Conservation (phyloP, 2,113 vertebrate species). For the Chionodraco myersi region DNA sequence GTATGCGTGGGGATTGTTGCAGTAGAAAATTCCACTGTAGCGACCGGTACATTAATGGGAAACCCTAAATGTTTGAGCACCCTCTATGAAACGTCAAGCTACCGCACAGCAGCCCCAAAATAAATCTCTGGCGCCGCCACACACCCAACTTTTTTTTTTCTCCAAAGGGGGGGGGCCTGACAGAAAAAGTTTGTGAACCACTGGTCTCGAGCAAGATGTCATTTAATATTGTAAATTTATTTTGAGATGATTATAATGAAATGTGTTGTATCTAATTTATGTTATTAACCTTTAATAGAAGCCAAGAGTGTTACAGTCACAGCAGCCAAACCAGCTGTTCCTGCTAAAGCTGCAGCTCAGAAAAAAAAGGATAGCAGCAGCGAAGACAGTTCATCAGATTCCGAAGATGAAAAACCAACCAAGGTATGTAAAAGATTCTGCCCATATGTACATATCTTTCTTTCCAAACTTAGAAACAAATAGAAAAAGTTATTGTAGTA, state of each 20-base stretch:
- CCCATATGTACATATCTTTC: neutral
- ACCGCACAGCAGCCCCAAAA: too few species aligned
- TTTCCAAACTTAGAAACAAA: neutral
- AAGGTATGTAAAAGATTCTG: slow-evolving; percentile 68
- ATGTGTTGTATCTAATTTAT: neutral
- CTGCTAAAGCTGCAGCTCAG: slow-evolving; percentile 58
- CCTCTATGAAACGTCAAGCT: too few species aligned
- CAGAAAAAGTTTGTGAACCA: too few species aligned
- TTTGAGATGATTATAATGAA: neutral
- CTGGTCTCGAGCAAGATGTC: neutral
- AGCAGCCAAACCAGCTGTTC: slow-evolving; percentile 55
- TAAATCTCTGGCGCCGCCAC: too few species aligned
- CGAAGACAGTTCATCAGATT: slow-evolving; percentile 83
- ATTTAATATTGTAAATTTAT: neutral
- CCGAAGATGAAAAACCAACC: slow-evolving; percentile 79
- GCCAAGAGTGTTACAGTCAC: slow-evolving; percentile 47
- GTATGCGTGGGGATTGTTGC: too few species aligned
- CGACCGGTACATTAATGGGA: too few species aligned
- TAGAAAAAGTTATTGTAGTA: neutral
- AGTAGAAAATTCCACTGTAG: too few species aligned
- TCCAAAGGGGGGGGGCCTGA: too few species aligned
- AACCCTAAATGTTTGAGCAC: too few species aligned
- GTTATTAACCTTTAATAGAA: slow-evolving; percentile 51
- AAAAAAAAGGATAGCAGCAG: slow-evolving; percentile 82
- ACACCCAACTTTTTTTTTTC: too few species aligned